phyloP scores from a whole-genome alignment of 2,888 invertebrate species.

The Platycheirus albimanus region DNA sequence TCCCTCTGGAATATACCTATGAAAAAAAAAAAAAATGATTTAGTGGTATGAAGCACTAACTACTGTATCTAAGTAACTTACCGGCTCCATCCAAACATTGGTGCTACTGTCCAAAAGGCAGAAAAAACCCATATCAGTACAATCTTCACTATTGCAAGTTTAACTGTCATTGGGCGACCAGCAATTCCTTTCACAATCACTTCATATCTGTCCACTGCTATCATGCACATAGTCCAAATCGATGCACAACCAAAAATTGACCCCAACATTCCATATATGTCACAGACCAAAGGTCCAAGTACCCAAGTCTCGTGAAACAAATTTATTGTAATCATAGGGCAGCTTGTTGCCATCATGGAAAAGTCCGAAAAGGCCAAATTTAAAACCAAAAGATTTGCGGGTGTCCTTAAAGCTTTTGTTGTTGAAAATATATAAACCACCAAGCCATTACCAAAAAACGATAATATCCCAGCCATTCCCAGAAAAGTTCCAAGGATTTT shows the following conservation, averaged over 20 bases:
- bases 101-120: constrained; percentile 84
- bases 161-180: constrained; percentile 84
- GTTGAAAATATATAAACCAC: constrained; percentile 87
- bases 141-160: constrained; percentile 83
- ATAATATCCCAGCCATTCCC: constrained; percentile 84
- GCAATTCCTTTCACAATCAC: constrained; percentile 92
- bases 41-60: no score
- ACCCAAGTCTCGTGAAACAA: constrained; percentile 86
- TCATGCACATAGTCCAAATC: constrained; percentile 96
- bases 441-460: constrained; percentile 77
- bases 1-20: constrained; percentile 84
- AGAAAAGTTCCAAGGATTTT: constrained; percentile 85
- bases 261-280: constrained; percentile 85
- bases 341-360: constrained; percentile 84
- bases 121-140: constrained; percentile 84
- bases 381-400: constrained; percentile 86
- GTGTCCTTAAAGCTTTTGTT: constrained; percentile 86
- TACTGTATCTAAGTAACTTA: no score
- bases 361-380: constrained; percentile 86
- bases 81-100: constrained; percentile 85
- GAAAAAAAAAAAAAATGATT: neutral
- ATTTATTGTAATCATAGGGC: constrained; percentile 85
- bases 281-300: constrained; percentile 85
- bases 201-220: constrained; percentile 94
- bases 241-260: constrained; percentile 93